Conservation (phyloP, 2,113 vertebrate genomes). For the Tympanuchus pallidicinctus region DNA sequence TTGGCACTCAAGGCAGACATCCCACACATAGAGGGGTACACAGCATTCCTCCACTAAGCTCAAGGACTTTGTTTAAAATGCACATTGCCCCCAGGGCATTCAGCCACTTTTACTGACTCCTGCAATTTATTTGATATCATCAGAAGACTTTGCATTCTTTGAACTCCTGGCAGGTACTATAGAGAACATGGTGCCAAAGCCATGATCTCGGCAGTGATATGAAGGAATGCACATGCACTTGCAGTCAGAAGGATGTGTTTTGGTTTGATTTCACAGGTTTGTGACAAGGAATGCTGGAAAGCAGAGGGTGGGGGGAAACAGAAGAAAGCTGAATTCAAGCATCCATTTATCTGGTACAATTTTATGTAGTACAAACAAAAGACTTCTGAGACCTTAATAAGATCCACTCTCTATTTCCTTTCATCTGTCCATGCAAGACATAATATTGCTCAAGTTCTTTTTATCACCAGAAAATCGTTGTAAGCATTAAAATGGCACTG, state of each 20-base stretch:
- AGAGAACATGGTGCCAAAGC: neutral
- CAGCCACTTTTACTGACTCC: neutral
- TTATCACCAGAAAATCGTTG: neutral
- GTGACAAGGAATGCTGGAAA: neutral
- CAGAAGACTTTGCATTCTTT: fast-evolving
- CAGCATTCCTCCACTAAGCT: neutral
- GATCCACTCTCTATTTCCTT: neutral
- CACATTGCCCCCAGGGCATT: neutral
- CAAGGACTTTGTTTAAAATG: neutral
- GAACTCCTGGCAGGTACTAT: neutral
- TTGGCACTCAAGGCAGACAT: neutral
- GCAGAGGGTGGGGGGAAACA: neutral
- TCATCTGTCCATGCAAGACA: neutral
- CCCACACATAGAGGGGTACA: neutral
- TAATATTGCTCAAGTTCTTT: neutral
- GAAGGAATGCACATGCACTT: neutral
- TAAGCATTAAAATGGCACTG: neutral
- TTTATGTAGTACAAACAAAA: neutral
- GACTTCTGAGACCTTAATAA: neutral
- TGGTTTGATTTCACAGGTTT: neutral
- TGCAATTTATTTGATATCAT: neutral
- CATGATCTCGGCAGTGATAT: neutral
- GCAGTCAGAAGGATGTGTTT: neutral
- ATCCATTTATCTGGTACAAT: neutral
- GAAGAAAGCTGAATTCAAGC: neutral